A percentile compares a stretch with the other conserved stretches of the same genome.
These are phyloP conservation scores for Xenops minutus DNA, from an alignment of 2,797 vertebrate genomes.

Conservation along the genomic window DNA sequence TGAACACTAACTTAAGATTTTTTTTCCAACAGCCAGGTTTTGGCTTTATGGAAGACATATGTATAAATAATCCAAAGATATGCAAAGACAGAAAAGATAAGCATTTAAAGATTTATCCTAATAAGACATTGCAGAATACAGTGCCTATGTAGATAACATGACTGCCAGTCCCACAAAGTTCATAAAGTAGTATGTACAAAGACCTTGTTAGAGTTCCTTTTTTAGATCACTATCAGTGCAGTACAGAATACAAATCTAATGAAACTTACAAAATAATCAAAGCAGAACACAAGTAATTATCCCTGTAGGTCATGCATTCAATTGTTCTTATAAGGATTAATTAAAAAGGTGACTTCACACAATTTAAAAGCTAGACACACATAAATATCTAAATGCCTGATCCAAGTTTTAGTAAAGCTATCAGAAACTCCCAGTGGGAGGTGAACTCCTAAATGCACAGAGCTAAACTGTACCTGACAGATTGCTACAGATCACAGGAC, in stretches of 20 bases:
- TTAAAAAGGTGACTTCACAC: not conserved
- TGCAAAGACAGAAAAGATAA: not conserved
- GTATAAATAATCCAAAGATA: not conserved
- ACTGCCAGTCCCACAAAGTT: not conserved
- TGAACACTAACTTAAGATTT: not conserved
- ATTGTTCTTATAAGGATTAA: not conserved
- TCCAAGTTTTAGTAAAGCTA: not conserved
- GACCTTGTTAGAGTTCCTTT: not conserved
- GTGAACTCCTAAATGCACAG: not conserved
- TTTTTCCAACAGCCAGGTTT: not conserved
- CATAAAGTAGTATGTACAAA: not conserved
- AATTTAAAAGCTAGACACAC: not conserved
- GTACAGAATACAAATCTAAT: not conserved
- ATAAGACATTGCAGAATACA: not conserved
- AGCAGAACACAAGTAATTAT: slow-evolving; percentile 1
- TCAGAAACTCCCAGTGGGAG: not conserved
- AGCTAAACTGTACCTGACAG: not conserved
- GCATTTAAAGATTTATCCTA: not conserved
- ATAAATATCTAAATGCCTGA: not conserved
- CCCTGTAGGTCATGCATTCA: not conserved
- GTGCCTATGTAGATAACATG: not conserved
- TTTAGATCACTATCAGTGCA: not conserved
- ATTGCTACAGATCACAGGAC: not conserved
- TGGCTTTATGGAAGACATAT: not conserved
- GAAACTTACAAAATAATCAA: not conserved